Base-by-base conservation (phyloP, 2,888 invertebrate species). In the Rhaphigaster nebulosa region DNA sequence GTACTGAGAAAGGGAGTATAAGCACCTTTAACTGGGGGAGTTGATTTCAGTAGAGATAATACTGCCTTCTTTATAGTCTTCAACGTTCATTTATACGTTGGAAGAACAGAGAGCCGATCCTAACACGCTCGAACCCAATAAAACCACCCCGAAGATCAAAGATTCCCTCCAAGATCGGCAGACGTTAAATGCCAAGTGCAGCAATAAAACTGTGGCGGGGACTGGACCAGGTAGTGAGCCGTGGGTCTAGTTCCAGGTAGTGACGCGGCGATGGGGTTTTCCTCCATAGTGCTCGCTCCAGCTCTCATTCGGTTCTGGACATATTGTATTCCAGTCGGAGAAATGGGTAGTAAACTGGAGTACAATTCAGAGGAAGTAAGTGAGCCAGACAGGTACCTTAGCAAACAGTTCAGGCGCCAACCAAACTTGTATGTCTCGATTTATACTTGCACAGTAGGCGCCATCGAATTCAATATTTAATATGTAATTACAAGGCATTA, bases 131-230 rank as follows among this genome's bases (percentile, higher is more conserved):
- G 0, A 45, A 50, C 41, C 6, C 84, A 84, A 84, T 84, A 84
- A 84, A 84, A 84, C 84, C 84, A 45, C 84, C 10, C 45, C 45
- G n/a, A 41, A 80, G 41, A 80, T 80, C 80, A 80, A 84, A 84
- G 45, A 84, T 45, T 38, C 41, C 84, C 45, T 50, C 84, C 84
- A 45, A 84, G 84, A 84, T 84, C 84, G 45, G 45, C 84, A 50
- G 45, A 38, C 84, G 45, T 84, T 41, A 84, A 84, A 84, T 84
- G 84, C 84, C n/a, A 84, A 84, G 84, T 45, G 84, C 5, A 84
- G 20, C 84, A 84, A 50, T 84, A 84, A 76, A 76, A 76, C 70
- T 38, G 26, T 20, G 70, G 20, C 34, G 29, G 50, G 84, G 84
- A n/a, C 45, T 4, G 45, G 12, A 50, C n/a, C 84, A 84, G 84